Evolutionary conservation across 2,888 invertebrate species (phyloP).

Genomic region (Abscondita cerata): DNA sequence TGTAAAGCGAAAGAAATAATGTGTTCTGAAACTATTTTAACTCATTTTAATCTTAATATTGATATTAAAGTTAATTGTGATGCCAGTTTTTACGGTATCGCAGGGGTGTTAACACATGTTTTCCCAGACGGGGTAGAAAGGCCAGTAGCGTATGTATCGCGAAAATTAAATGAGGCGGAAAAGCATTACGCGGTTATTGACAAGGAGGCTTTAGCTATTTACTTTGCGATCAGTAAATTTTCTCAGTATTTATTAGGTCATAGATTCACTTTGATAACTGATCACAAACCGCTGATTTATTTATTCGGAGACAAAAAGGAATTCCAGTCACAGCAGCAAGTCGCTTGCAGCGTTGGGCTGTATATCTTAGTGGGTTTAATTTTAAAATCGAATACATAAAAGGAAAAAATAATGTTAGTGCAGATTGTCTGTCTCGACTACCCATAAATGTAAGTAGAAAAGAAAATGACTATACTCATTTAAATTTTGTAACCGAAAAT

Average conservation of each 20-base stretch:
- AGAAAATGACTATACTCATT: no score
- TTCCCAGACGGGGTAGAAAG: background rate
- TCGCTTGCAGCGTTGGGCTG: background rate
- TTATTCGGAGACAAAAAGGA: background rate
- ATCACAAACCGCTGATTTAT: background rate
- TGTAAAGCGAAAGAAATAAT: background rate
- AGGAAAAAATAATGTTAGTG: background rate
- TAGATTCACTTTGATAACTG: background rate
- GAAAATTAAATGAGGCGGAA: conserved; percentile 2
- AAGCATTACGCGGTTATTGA: no score
- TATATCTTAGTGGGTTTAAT: background rate
- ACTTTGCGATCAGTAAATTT: background rate
- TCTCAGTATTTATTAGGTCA: background rate
- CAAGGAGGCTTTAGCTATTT: no score
- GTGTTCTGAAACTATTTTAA: no score
- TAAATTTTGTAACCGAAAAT: no score
- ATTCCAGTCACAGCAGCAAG: background rate
- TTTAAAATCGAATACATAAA: background rate
- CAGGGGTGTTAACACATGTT: background rate
- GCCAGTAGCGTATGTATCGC: conserved; percentile 19
- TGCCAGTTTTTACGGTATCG: no score
- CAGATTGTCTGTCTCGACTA: background rate
- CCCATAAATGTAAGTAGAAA: no score
- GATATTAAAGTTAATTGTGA: no score
- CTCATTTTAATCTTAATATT: background rate